phyloP scores from a whole-genome alignment of 2,888 invertebrate genomes.

The Belgica antarctica region DNA sequence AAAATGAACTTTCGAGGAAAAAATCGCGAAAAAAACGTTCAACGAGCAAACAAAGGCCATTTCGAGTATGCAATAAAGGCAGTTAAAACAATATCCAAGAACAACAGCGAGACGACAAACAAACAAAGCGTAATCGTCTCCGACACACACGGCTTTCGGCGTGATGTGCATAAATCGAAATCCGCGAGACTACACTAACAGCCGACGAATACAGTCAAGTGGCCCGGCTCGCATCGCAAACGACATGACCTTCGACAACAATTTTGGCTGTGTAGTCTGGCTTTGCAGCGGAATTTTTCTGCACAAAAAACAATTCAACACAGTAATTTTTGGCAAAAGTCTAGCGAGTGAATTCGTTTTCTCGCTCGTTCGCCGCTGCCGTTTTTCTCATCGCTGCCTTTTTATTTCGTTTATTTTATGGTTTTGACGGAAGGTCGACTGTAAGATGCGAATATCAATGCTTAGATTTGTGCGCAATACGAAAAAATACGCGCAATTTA shows the following conservation, averaged over 20 bases:
- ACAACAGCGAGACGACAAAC: neutral
- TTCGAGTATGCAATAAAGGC: neutral
- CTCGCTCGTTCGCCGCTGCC: neutral
- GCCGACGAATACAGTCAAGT: constrained; percentile 20
- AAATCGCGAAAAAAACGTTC: neutral
- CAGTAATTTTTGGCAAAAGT: neutral
- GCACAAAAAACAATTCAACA: neutral
- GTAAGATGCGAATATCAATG: neutral
- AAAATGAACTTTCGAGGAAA: neutral
- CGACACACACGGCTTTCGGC: constrained; percentile 2
- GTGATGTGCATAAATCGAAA: neutral
- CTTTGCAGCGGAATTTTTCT: constrained; percentile 17
- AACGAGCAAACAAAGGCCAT: constrained; percentile 15
- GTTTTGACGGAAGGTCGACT: constrained; percentile 15
- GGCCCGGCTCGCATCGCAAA: neutral
- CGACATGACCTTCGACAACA: constrained; percentile 43
- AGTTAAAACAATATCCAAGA: neutral
- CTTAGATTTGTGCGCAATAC: neutral
- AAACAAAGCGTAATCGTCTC: neutral
- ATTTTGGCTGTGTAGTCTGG: constrained; percentile 36
- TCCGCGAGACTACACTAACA: constrained; percentile 27
- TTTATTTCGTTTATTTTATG: neutral
- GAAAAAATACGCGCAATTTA: neutral
- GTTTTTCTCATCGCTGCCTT: neutral
- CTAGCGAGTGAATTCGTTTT: neutral